A percentile compares a stretch with the other conserved stretches of the same genome.
Conservation (phyloP, 2,888 invertebrate genomes). For the Meganola albula region DNA sequence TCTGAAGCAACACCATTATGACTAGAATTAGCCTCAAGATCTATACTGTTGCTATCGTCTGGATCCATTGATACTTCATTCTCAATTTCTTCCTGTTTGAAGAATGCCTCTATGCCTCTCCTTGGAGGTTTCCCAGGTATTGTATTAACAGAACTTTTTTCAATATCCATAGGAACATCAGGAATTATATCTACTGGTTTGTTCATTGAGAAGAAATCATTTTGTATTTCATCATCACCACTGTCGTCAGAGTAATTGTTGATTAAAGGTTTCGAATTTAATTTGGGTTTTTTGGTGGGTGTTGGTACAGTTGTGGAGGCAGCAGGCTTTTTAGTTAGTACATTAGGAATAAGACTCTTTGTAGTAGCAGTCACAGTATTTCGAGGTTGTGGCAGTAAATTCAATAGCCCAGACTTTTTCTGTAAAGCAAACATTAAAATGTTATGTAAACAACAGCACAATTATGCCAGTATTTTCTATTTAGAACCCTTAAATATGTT, state of each 20-base stretch:
- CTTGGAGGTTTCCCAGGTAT: conserved; percentile 16
- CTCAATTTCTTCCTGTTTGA: conserved; percentile 43
- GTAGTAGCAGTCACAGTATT: conserved; percentile 49
- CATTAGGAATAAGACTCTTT: conserved; percentile 64
- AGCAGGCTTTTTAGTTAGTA: conserved; percentile 57
- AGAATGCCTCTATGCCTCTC: conserved; percentile 54
- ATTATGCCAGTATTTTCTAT: too few species aligned
- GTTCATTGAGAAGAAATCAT: conserved; percentile 76
- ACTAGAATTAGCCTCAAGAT: conserved; percentile 29
- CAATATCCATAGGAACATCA: conserved; percentile 52
- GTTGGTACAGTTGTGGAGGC: conserved; percentile 37
- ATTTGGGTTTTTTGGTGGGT: conserved; percentile 38
- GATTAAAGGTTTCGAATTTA: conserved; percentile 29
- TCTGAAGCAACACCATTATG: conserved; percentile 25
- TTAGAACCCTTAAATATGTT: too few species aligned
- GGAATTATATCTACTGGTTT: conserved; percentile 62
- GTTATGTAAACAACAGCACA: too few species aligned
- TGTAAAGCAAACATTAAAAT: conserved; percentile 36
- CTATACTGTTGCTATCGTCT: conserved; percentile 20
- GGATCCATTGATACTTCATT: conserved; percentile 25
- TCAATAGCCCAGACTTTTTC: conserved; percentile 82
- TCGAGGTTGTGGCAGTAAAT: conserved; percentile 83
- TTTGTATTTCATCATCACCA: conserved; percentile 70
- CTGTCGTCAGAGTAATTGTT: conserved; percentile 63
- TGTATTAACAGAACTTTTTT: conserved; percentile 11